Evolutionary conservation across 2,888 invertebrate species (phyloP).

Genomic region (Thereva nobilitata): DNA sequence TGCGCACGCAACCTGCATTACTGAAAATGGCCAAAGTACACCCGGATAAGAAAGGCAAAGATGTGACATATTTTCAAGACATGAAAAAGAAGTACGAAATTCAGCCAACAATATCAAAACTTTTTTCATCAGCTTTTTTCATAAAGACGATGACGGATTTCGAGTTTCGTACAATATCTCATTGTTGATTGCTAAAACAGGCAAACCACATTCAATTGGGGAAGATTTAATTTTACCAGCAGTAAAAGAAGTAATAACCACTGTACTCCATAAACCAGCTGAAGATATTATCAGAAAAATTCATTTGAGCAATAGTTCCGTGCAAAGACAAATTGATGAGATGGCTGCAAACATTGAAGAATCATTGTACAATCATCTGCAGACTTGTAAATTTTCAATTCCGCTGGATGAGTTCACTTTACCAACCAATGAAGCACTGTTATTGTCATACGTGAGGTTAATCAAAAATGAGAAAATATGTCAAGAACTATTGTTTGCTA

Average conservation of each 20-base stretch:
- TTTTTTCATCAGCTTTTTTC: conserved; percentile 1
- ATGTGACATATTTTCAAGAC: conserved; percentile 17
- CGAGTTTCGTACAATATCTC: conserved; percentile 7
- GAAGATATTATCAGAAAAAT: conserved; percentile 14
- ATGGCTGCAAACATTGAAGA: too few relatives aligned
- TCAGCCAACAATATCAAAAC: conserved; percentile 13
- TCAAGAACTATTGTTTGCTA: conserved; percentile 3
- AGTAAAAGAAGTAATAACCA: conserved; percentile 14
- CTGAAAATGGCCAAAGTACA: too few relatives aligned
- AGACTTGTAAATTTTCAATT: conserved; percentile 11
- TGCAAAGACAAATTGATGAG: too few relatives aligned
- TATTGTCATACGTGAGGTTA: conserved; percentile 2
- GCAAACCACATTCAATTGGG: conserved; percentile 8
- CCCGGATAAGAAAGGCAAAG: conserved; percentile 8
- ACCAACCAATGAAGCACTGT: conserved; percentile 7
- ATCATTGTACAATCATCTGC: too few relatives aligned
- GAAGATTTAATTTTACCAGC: too few relatives aligned
- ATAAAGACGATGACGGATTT: conserved; percentile 9
- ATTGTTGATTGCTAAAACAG: conserved; percentile 11
- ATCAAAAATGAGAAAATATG: conserved; percentile 7
- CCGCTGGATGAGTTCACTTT: conserved; percentile 5
- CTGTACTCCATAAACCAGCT: conserved; percentile 9
- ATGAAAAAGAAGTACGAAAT: background rate
- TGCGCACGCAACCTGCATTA: too few relatives aligned
- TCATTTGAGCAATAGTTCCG: too few relatives aligned